These are phyloP conservation scores for Sarcophaga carnaria DNA, from an alignment of 2,888 invertebrate genomes.

Conservation along the genomic window DNA sequence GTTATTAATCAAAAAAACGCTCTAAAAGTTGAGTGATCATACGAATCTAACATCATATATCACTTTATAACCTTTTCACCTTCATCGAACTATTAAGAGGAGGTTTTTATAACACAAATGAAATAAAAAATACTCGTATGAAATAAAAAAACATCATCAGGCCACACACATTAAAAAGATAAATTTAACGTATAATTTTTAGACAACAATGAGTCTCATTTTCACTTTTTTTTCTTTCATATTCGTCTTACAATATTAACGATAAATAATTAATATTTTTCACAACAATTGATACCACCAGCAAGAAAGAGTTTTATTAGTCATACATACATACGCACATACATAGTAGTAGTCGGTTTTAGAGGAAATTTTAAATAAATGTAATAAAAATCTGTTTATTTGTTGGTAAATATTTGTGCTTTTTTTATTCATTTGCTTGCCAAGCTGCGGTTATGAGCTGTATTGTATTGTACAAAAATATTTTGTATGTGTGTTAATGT, in stretches of 20 bases:
- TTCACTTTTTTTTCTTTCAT: not conserved
- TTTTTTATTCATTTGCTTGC: not conserved
- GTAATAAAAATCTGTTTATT: conserved; percentile 38
- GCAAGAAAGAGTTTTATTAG: not conserved
- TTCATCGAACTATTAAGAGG: conserved; percentile 24
- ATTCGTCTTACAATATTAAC: conserved; percentile 25
- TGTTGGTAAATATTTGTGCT: conserved; percentile 22
- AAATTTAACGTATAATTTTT: conserved; percentile 34
- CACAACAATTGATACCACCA: conserved; percentile 18
- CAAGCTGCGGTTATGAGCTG: not conserved
- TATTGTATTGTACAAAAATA: not conserved
- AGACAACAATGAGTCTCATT: conserved; percentile 23
- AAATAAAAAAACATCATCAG: conserved; percentile 28
- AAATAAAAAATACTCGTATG: conserved; percentile 18
- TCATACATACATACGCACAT: not conserved
- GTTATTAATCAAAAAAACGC: conserved; percentile 47
- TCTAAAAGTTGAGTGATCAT: conserved; percentile 42
- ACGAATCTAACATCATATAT: conserved; percentile 46
- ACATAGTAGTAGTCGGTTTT: not conserved
- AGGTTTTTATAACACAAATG: conserved; percentile 43
- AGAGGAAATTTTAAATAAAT: conserved; percentile 28
- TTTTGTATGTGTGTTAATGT: conserved; percentile 57
- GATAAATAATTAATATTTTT: conserved; percentile 44
- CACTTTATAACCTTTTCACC: conserved; percentile 55
- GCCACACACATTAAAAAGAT: conserved; percentile 40